A percentile compares a stretch with the other conserved stretches of the same genome.
These are phyloP conservation scores for Todiramphus chloris DNA, from an alignment of 2,113 vertebrate genomes.

Conservation along the genomic window DNA sequence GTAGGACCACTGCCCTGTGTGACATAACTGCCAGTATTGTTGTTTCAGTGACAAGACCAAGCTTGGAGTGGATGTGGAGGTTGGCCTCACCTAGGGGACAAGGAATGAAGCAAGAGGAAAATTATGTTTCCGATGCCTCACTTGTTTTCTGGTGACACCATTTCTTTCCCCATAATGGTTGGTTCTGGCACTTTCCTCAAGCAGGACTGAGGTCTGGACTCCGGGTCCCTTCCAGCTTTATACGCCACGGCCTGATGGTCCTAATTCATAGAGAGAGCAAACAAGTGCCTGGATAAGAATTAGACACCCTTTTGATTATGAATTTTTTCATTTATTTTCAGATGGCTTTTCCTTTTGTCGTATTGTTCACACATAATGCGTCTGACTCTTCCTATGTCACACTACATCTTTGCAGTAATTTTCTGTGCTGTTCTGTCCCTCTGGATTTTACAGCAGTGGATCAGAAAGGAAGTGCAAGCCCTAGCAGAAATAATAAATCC, in stretches of 20 bases:
- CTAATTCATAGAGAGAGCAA: neutral
- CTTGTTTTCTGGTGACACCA: neutral
- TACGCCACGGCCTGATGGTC: neutral
- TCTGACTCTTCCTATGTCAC: conserved; percentile 66
- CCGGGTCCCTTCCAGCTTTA: neutral
- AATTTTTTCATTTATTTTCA: conserved; percentile 61
- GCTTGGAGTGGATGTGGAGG: neutral
- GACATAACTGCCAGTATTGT: neutral
- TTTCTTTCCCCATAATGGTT: neutral
- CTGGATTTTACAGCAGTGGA: conserved; percentile 68
- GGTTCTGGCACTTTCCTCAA: neutral
- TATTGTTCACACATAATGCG: conserved; percentile 65
- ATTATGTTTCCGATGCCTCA: fast-evolving
- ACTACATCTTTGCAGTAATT: conserved; percentile 61
- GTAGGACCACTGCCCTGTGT: neutral
- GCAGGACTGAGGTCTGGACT: neutral
- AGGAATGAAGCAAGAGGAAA: neutral
- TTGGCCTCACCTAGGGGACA: neutral
- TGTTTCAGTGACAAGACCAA: neutral
- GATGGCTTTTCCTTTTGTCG: conserved; percentile 48
- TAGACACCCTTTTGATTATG: conserved; percentile 55
- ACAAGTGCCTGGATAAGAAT: conserved; percentile 32
- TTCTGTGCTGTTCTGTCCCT: conserved; percentile 62
- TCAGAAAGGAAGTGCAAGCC: conserved; percentile 65
- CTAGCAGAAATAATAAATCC: conserved; percentile 72